Percentiles rank a stretch among this genome's conserved stretches.
Conservation (phyloP, 2,888 invertebrate species). For the Mythimna pallens region DNA sequence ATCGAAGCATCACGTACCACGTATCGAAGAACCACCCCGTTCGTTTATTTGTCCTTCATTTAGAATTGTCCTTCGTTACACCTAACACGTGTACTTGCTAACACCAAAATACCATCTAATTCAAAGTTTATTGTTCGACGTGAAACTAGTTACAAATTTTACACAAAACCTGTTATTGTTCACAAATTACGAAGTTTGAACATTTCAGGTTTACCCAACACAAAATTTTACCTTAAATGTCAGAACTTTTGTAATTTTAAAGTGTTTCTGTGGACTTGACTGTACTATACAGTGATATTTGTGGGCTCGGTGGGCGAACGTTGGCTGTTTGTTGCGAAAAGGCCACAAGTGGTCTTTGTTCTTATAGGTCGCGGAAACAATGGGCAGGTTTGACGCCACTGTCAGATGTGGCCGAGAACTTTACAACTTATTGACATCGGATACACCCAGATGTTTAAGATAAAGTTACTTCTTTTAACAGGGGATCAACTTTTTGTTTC, state of each 20-base stretch:
- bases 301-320: conserved; percentile 18
- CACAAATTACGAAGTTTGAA: conserved; percentile 31
- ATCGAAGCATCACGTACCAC: conserved; percentile 3
- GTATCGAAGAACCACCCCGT: conserved; percentile 8
- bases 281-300: conserved; percentile 42
- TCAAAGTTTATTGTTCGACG: conserved; percentile 14
- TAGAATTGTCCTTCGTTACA: background rate
- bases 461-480: conserved; percentile 9
- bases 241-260: conserved; percentile 50
- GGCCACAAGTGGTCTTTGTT: conserved; percentile 52
- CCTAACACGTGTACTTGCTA: conserved; percentile 2
- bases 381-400: conserved; percentile 21
- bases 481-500: conserved; percentile 24
- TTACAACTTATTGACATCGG: conserved; percentile 5
- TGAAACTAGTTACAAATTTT: conserved; percentile 19
- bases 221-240: conserved; percentile 41
- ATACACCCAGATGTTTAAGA: conserved; percentile 2
- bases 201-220: conserved; percentile 31
- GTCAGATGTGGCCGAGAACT: conserved; percentile 20
- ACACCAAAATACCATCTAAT: conserved; percentile 4
- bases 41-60: conserved; percentile 32
- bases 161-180: conserved; percentile 29
- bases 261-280: conserved; percentile 18
- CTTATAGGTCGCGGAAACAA: conserved; percentile 47
- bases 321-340: conserved; percentile 38